Evolutionary conservation across 2,113 vertebrate species (phyloP), one percentile per base, ranked within the genome.

Genomic region (Pangasianodon gigas): DNA sequence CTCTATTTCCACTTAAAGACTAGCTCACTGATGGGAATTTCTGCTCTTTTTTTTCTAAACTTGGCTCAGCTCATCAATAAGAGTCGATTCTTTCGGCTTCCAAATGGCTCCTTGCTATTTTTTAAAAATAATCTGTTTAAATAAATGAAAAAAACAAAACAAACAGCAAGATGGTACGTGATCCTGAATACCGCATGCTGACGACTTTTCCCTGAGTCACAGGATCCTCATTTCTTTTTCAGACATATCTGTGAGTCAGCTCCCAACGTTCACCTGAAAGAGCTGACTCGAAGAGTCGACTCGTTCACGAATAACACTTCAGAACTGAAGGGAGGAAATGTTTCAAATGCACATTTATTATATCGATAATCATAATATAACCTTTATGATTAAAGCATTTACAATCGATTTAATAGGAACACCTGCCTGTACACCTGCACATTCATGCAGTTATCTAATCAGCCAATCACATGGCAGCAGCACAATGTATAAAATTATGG

Each of bases 1-100:
- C 65, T 87, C 52, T 74, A 41, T 44, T 87, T 44, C 51, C 81
- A 60, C 82, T 58, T 44, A 84, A 62, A 82, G 79, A 54, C 51
- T 7, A 32, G 26, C 11, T 60, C 37, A 84, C 56, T 62, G 37
- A 84, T 84, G 54, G 54, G 54, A 84, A 84, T 26, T 14, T 60
- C 52, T 56, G n/a, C 52, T 56, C 52, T 7, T n/a, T 48, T 52
- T 48, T 21, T 83, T 60, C 6, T 52, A 48, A 29, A 81, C 56
- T 60, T 29, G n/a, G 6, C n/a, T 32, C n/a, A 1, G 29, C 14
- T 81, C 14, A 51, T 51, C 11, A 41, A 21, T 24, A 9, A 44
- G 26, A 80, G 26, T 80, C 19, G 24, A n/a, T 32, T 82, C 51
- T 19, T 82, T 82, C 16, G 7, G 16, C 29, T 56, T 48, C 48